Conservation (phyloP, 1,140 invertebrate genomes). For the Drosophila sproati region DNA sequence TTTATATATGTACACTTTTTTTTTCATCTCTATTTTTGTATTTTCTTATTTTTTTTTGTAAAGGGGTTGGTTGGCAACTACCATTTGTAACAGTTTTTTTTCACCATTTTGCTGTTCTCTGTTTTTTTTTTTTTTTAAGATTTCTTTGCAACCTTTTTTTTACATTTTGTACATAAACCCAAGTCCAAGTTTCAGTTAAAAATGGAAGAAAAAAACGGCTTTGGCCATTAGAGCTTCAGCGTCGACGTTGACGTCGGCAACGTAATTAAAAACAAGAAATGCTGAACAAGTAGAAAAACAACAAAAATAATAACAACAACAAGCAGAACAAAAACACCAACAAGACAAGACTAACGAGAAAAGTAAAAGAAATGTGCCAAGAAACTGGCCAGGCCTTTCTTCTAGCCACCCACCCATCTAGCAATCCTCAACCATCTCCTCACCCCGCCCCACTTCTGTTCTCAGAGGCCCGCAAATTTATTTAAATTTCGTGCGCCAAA, state of each 20-base stretch:
- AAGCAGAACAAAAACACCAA: constrained; percentile 13
- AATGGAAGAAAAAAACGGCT: not conserved
- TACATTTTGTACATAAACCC: constrained; percentile 44
- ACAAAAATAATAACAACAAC: constrained; percentile 16
- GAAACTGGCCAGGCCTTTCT: constrained; percentile 48
- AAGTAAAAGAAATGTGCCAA: constrained; percentile 66
- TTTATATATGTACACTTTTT: constrained; percentile 3
- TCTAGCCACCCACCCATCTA: not conserved
- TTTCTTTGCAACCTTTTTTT: constrained; percentile 66
- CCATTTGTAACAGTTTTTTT: constrained; percentile 57
- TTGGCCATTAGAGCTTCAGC: constrained; percentile 66
- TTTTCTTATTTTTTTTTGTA: constrained; percentile 20
- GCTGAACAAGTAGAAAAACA: constrained; percentile 37
- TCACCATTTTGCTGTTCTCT: not conserved
- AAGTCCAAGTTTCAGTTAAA: constrained; percentile 55
- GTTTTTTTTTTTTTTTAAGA: constrained; percentile 53
- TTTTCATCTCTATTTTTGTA: constrained; percentile 13
- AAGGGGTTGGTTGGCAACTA: constrained; percentile 46
- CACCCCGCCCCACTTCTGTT: constrained; percentile 1
- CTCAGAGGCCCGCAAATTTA: constrained; percentile 60
- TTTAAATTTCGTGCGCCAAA: constrained; percentile 68
- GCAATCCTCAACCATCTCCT: not conserved
- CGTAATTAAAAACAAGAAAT: constrained; percentile 81
- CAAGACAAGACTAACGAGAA: constrained; percentile 4
- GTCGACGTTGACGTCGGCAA: constrained; percentile 55